A percentile compares a stretch with the other conserved stretches of the same genome.
Evolutionary conservation across 2,888 invertebrate species (phyloP).

Genomic region (Drosophila picticornis): DNA sequence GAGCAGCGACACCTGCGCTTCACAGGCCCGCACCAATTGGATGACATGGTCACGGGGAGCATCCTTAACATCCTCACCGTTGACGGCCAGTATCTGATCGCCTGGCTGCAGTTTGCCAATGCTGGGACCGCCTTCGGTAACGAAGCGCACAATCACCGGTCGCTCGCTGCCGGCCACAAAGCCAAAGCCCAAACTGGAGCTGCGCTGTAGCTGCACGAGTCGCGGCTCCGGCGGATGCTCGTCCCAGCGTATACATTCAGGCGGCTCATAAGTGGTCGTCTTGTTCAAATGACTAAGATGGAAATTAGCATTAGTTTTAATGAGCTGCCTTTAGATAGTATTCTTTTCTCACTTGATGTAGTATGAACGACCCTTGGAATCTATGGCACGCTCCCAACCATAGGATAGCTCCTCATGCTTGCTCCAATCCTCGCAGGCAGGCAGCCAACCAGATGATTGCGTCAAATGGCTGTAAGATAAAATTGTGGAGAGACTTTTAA

Average conservation of each 20-base stretch:
- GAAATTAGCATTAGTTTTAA: background rate
- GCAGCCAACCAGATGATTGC: constrained; percentile 94
- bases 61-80: constrained; percentile 94
- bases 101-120: constrained; percentile 95
- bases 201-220: constrained; percentile 90
- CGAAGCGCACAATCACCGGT: constrained; percentile 95
- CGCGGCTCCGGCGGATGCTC: constrained; percentile 92
- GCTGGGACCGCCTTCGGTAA: constrained; percentile 96
- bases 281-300: constrained; percentile 91
- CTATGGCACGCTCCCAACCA: constrained; percentile 96
- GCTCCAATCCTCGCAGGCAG: constrained; percentile 94
- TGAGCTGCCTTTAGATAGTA: rapidly evolving
- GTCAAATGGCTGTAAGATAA: constrained; percentile 91
- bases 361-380: constrained; percentile 91
- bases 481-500: background rate
- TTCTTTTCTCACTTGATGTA: constrained; percentile 90
- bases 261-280: constrained; percentile 96
- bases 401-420: constrained; percentile 90
- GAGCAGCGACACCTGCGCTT: constrained; percentile 90
- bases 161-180: constrained; percentile 98
- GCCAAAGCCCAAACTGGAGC: constrained; percentile 94
- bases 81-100: constrained; percentile 95
- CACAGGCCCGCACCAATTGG: constrained; percentile 93
- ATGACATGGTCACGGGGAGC: constrained; percentile 96
- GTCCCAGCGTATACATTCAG: constrained; percentile 88